Percentiles rank a stretch among this genome's conserved stretches.
These are phyloP conservation scores for Xestoiulus laeticollis DNA, from an alignment of 2,888 invertebrate species.

Conservation along the genomic window DNA sequence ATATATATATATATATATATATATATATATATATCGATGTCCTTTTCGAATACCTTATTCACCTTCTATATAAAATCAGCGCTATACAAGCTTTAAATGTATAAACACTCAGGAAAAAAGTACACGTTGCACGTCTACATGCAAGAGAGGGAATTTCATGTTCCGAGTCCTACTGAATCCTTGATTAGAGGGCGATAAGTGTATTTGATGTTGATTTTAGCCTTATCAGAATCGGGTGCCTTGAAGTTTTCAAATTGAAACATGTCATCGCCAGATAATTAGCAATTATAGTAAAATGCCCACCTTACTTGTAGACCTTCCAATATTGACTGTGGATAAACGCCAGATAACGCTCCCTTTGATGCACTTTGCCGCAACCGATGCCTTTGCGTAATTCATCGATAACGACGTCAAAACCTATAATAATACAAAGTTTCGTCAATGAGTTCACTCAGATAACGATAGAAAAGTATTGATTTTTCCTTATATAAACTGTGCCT, in stretches of 20 bases:
- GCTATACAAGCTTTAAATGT: not conserved
- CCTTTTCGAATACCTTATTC: not conserved
- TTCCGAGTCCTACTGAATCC: not conserved
- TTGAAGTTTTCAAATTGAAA: conserved; percentile 9
- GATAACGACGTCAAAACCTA: conserved; percentile 1
- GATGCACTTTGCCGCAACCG: not conserved
- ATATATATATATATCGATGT: not conserved
- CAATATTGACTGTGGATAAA: not conserved
- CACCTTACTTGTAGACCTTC: not conserved
- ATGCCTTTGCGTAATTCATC: not conserved
- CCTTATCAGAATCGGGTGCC: not conserved
- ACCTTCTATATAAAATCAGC: not conserved
- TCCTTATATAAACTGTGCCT: not conserved
- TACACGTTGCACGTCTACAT: not conserved
- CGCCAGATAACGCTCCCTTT: not conserved
- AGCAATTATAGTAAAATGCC: not conserved
- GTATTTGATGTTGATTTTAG: conserved; percentile 1
- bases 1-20: no score
- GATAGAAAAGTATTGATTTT: conserved; percentile 1
- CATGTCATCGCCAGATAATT: conserved; percentile 1
- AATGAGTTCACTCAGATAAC: conserved; percentile 1
- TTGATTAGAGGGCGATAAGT: conserved; percentile 1
- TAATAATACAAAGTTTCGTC: not conserved
- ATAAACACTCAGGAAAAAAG: not conserved
- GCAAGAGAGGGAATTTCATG: not conserved